These are phyloP conservation scores for Meiosimyza platycephala DNA, from an alignment of 2,888 invertebrate species.

Conservation along the genomic window DNA sequence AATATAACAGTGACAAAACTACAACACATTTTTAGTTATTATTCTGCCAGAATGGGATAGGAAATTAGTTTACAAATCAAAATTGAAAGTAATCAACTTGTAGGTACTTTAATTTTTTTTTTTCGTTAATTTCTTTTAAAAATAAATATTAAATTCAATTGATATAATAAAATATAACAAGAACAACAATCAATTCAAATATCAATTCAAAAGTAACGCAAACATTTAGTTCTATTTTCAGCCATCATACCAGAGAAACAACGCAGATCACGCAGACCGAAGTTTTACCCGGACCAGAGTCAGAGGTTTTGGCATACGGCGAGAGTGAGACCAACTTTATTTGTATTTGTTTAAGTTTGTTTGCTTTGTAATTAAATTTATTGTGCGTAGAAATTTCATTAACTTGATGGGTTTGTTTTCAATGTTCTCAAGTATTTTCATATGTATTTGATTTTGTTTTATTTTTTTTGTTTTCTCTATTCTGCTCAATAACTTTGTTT, in stretches of 20 bases:
- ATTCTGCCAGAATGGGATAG: not conserved
- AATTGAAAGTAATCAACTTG: too few species aligned
- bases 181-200: slow-evolving; percentile 39
- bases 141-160: not conserved
- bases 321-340: not conserved
- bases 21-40: not conserved
- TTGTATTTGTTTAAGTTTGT: not conserved
- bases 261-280: slow-evolving; percentile 21
- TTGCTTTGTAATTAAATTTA: too few species aligned
- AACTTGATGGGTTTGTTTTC: not conserved
- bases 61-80: not conserved
- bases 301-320: not conserved
- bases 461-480: too few species aligned
- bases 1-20: not conserved
- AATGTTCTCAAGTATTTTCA: too few species aligned
- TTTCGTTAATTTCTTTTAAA: not conserved
- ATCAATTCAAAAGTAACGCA: slow-evolving; percentile 36
- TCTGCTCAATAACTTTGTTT: too few species aligned
- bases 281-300: slow-evolving; percentile 8
- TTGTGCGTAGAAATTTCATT: too few species aligned
- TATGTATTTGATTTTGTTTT: too few species aligned
- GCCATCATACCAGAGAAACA: slow-evolving; percentile 48
- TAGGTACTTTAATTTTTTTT: too few species aligned
- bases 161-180: slow-evolving; percentile 37
- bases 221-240: slow-evolving; percentile 36